Evolutionary conservation across 2,113 vertebrate genomes (phyloP).

Genomic region (Puntigrus tetrazona): DNA sequence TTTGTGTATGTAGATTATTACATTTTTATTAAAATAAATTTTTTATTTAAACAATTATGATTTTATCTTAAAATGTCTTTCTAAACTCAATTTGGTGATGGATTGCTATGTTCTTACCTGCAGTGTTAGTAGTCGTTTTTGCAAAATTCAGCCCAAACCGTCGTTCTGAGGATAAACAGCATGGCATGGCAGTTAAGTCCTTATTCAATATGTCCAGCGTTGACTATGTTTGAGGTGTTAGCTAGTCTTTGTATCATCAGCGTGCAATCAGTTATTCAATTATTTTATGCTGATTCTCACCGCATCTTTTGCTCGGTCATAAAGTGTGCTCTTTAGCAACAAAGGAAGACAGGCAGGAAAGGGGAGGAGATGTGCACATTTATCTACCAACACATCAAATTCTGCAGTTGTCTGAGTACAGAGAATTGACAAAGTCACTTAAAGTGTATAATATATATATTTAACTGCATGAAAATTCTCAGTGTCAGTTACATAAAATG

Average conservation of each 20-base stretch:
- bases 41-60: no score
- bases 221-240: neutral
- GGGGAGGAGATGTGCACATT: neutral
- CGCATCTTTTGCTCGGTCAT: neutral
- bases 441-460: no score
- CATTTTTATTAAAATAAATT: neutral
- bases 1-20: neutral
- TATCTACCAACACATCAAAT: neutral
- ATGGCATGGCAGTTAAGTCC: neutral
- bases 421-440: neutral
- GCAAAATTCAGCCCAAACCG: neutral
- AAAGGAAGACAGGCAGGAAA: neutral
- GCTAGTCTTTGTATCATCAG: neutral
- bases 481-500: no score
- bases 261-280: neutral
- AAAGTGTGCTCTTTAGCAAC: neutral
- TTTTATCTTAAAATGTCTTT: neutral
- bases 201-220: neutral
- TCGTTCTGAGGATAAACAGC: neutral
- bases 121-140: neutral
- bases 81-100: neutral
- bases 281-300: neutral
- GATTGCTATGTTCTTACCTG: neutral
- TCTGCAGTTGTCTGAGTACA: neutral
- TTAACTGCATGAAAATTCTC: no score